These are phyloP conservation scores for Dinothrombium tinctorium DNA, from an alignment of 1,140 invertebrate species.

Conservation along the genomic window DNA sequence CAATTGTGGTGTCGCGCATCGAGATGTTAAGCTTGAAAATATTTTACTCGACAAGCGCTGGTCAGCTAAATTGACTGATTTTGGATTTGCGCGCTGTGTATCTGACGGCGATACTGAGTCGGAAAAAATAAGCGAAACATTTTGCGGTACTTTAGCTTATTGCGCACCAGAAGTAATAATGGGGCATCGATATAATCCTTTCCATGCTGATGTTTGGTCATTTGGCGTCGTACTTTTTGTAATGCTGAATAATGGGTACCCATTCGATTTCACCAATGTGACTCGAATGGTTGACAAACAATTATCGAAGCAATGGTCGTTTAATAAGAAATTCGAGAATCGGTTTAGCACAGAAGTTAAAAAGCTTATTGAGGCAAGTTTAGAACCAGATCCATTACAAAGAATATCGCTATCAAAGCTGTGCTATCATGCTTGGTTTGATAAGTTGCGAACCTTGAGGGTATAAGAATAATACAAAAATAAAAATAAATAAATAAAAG, in stretches of 20 bases:
- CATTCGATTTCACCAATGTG: slow-evolving; percentile 18
- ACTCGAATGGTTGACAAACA: no score
- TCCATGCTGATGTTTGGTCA: slow-evolving; percentile 36
- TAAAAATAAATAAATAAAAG: no score
- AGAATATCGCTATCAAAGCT: no score
- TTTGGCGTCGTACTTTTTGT: slow-evolving; percentile 23
- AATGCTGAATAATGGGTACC: slow-evolving; percentile 18
- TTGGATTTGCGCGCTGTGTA: not conserved
- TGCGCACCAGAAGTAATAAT: slow-evolving; percentile 38
- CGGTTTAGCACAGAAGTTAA: no score
- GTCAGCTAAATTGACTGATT: not conserved
- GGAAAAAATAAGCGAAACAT: slow-evolving; percentile 21
- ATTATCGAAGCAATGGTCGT: no score
- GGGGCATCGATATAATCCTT: slow-evolving; percentile 31
- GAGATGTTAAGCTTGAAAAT: not conserved
- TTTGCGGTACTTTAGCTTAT: slow-evolving; percentile 38
- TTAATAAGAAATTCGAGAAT: no score
- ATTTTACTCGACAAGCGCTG: not conserved
- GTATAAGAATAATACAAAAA: no score
- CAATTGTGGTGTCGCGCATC: not conserved
- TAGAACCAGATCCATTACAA: no score
- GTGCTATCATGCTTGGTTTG: no score
- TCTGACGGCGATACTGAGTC: not conserved
- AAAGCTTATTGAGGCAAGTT: no score
- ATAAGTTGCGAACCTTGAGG: no score